phyloP scores from a whole-genome alignment of 2,797 vertebrate species.

The Mus spretus region DNA sequence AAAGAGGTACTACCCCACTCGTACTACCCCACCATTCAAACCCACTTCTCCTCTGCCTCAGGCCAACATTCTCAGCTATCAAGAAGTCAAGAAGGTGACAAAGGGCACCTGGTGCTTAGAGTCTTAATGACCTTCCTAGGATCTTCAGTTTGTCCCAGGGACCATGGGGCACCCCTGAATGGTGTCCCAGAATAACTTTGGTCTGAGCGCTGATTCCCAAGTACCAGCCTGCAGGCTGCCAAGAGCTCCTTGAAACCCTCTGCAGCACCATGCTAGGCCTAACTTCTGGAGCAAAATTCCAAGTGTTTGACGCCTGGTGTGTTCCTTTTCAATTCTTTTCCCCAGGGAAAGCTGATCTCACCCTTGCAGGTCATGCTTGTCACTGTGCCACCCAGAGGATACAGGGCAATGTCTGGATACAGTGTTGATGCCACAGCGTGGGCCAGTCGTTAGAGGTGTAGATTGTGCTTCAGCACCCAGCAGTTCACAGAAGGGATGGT shows the following conservation, averaged over 20 bases:
- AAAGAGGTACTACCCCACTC: background rate
- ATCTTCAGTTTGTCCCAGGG: background rate
- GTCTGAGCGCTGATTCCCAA: background rate
- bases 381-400: background rate
- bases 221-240: no score
- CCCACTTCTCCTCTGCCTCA: background rate
- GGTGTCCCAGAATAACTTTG: background rate
- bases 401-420: background rate
- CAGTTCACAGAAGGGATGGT: accelerated
- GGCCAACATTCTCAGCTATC: background rate
- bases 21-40: no score
- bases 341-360: background rate
- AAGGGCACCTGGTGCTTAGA: background rate
- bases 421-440: background rate
- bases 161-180: background rate
- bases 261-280: background rate
- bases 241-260: no score
- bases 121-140: background rate
- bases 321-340: background rate
- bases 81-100: background rate
- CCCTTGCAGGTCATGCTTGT: background rate
- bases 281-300: background rate
- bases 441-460: background rate
- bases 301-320: no score
- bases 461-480: background rate